Base-by-base conservation (phyloP, 2,888 invertebrate species). In the Petrolisthes manimaculis region DNA sequence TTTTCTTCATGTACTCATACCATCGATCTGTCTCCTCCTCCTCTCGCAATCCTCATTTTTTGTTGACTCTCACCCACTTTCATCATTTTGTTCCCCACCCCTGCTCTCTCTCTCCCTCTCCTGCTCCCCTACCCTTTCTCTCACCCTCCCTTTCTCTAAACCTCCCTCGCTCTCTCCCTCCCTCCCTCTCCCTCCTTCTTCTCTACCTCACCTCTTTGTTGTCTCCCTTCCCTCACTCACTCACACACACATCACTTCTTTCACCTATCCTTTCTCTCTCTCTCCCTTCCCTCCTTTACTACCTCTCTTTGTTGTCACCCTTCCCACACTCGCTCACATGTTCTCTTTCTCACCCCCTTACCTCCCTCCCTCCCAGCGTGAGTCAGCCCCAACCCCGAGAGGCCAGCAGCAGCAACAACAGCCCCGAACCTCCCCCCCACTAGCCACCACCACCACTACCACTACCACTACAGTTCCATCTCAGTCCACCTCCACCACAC, bases 291-390 rank as follows among this genome's bases (percentile, higher is more conserved):
- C 21, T 71, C 21, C 71, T n/a, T n/a, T 21, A 9, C n/a, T n/a
- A n/a, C 0, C n/a, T n/a, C n/a, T 21, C n/a, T 2, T 18, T 21
- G 18, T 71, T 21, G 3, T 21, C 21, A 1, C 21, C 2, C 21
- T 21, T n/a, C 71, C 5, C 1, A n/a, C 71, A 8, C 71, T 71
- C 21, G 3, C 4, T 18, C 18, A 8, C 21, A 18, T 71, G 1
- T n/a, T 21, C 21, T 21, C 21, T 21, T 5, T 21, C 71, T n/a
- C 71, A n/a, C 71, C 21, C 2, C 21, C 71, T 71, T 4, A 1
- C 21, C 3, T 14, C 71, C 8, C 18, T 71, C 14, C 12, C 71
- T 14, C 21, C 54, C 83, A 83, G 83, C 83, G 83, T n/a, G 83
- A 83, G 74, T 24, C 74, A n/a, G 74, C 54, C 5, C 54, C 74